phyloP scores from a whole-genome alignment of 2,797 vertebrate genomes.

The Furcifer pardalis region DNA sequence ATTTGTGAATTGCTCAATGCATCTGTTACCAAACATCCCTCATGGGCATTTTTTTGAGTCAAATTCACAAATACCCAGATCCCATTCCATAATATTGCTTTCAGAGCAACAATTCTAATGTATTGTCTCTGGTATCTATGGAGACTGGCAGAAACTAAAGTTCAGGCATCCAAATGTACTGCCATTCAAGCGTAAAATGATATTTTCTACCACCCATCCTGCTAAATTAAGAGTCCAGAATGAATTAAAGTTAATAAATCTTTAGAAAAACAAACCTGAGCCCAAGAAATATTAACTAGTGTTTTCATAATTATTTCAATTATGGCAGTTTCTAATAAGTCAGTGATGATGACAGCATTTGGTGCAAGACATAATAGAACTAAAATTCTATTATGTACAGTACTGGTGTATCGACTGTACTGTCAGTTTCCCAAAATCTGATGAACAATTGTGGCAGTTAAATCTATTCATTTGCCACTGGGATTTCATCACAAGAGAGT shows the following conservation, averaged over 20 bases:
- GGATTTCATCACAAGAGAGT: not conserved
- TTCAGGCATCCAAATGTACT: constrained; percentile 12
- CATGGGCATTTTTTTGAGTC: not conserved
- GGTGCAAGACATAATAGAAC: not conserved
- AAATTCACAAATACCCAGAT: not conserved
- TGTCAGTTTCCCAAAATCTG: not conserved
- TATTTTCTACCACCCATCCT: constrained; percentile 47
- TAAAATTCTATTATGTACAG: not conserved
- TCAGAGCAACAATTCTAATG: not conserved
- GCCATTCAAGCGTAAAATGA: constrained; percentile 16
- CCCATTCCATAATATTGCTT: not conserved
- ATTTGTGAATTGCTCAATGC: not conserved
- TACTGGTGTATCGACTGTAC: not conserved
- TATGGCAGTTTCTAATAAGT: constrained; percentile 41
- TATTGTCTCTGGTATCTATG: constrained; percentile 36
- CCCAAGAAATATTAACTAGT: constrained; percentile 60
- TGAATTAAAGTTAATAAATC: constrained; percentile 62
- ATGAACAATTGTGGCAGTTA: not conserved
- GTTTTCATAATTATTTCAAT: constrained; percentile 63
- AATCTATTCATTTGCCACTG: not conserved
- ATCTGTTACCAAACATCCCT: not conserved
- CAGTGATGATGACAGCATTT: not conserved
- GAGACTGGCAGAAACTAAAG: constrained; percentile 35
- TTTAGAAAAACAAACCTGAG: constrained; percentile 57
- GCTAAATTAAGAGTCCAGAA: constrained; percentile 50